These are phyloP conservation scores for Aplocera efformata DNA, from an alignment of 2,888 invertebrate species.

Conservation along the genomic window DNA sequence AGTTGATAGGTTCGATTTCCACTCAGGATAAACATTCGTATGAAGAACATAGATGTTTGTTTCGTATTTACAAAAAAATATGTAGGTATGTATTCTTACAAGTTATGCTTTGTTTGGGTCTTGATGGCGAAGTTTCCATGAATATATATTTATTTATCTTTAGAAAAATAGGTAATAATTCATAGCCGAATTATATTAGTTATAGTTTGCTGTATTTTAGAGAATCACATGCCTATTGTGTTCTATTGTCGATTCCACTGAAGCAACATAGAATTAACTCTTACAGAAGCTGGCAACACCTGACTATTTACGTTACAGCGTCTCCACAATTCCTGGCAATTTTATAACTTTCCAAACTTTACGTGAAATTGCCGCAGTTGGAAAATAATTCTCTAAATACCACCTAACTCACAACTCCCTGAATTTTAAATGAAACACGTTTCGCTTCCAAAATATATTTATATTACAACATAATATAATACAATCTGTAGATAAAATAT, in stretches of 20 bases:
- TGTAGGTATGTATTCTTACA: too few relatives aligned
- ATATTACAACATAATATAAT: constrained; percentile 26
- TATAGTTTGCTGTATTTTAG: too few relatives aligned
- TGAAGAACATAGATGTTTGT: too few relatives aligned
- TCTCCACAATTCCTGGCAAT: constrained; percentile 49
- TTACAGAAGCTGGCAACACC: constrained; percentile 50
- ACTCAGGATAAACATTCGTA: too few relatives aligned
- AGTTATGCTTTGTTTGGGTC: too few relatives aligned
- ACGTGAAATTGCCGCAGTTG: constrained; percentile 53
- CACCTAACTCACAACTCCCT: constrained; percentile 23
- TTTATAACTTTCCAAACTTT: constrained; percentile 65
- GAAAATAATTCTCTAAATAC: constrained; percentile 52
- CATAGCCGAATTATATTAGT: too few relatives aligned
- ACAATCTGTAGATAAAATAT: constrained; percentile 2
- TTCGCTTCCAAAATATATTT: constrained; percentile 21
- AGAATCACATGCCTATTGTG: too few relatives aligned
- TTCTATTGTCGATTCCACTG: not conserved
- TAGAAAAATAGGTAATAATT: too few relatives aligned
- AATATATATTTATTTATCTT: too few relatives aligned
- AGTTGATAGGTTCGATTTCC: too few relatives aligned
- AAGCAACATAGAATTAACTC: not conserved
- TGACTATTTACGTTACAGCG: constrained; percentile 60
- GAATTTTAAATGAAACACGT: constrained; percentile 38
- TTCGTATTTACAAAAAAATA: too few relatives aligned
- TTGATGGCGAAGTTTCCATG: too few relatives aligned